phyloP scores from a whole-genome alignment of 2,113 vertebrate genomes.

The Alligator sinensis region DNA sequence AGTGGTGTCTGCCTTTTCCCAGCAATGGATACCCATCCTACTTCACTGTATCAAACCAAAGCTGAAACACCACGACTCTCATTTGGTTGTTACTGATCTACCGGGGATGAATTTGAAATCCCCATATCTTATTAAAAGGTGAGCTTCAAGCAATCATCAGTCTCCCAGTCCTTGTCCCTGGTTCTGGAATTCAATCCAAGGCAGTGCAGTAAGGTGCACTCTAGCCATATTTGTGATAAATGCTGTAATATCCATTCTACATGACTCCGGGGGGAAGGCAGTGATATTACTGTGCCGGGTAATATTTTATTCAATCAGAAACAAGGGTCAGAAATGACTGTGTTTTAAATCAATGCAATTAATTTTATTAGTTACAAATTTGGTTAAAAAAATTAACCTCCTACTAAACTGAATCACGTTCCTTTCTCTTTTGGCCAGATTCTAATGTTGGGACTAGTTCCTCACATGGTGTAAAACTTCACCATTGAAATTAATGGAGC shows the following conservation, averaged over 20 bases:
- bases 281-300: neutral
- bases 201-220: neutral
- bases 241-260: neutral
- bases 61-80: neutral
- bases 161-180: neutral
- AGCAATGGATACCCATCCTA: neutral
- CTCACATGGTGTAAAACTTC: neutral
- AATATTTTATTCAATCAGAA: slow-evolving; percentile 16
- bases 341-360: slow-evolving; percentile 12
- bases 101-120: neutral
- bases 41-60: neutral
- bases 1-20: neutral
- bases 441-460: neutral
- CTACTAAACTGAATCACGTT: neutral
- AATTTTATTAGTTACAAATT: slow-evolving; percentile 22
- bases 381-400: neutral
- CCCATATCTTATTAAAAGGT: neutral
- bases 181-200: neutral
- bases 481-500: neutral
- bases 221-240: neutral
- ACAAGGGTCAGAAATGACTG: neutral
- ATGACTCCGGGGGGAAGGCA: neutral
- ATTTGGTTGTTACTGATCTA: neutral
- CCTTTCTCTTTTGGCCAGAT: slow-evolving; percentile 14
- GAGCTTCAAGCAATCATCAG: neutral